phyloP scores from a whole-genome alignment of 2,797 vertebrate genomes.

The Tachyglossus aculeatus region DNA sequence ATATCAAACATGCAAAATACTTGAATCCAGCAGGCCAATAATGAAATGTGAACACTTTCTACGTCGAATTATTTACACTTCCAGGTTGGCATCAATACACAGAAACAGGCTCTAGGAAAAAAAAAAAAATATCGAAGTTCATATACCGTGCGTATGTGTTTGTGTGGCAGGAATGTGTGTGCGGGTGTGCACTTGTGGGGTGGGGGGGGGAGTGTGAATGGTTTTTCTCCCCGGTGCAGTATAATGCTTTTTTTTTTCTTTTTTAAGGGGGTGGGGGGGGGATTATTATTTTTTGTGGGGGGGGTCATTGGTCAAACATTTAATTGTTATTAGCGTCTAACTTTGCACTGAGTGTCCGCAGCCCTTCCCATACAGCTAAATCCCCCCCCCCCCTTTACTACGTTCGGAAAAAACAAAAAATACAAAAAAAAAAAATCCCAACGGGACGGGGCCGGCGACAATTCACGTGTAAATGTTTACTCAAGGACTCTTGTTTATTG shows the following conservation, averaged over 20 bases:
- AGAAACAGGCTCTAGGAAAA: conserved; percentile 76
- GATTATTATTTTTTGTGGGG: no score
- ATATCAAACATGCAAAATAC: conserved; percentile 94
- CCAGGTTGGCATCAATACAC: conserved; percentile 76
- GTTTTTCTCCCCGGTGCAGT: conserved; percentile 78
- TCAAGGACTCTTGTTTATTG: conserved; percentile 89
- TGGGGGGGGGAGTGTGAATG: conserved; percentile 42
- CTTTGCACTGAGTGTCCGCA: conserved; percentile 97
- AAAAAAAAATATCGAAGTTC: conserved; percentile 60
- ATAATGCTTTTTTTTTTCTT: conserved; percentile 71
- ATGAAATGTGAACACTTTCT: conserved; percentile 93
- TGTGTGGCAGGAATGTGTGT: neutral
- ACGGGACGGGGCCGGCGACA: conserved; percentile 84
- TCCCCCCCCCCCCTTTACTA: conserved; percentile 81
- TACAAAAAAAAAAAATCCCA: conserved; percentile 59
- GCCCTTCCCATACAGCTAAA: conserved; percentile 88
- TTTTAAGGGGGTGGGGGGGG: no score
- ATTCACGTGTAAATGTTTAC: conserved; percentile 99
- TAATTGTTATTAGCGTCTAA: conserved; percentile 89
- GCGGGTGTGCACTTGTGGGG: conserved; percentile 1
- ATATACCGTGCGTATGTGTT: conserved; percentile 64
- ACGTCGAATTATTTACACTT: conserved; percentile 81
- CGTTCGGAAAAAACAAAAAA: conserved; percentile 65
- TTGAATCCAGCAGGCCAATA: conserved; percentile 96
- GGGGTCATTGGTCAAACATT: conserved; percentile 82